phyloP scores from a whole-genome alignment of 2,888 invertebrate genomes.

The Dione juno region DNA sequence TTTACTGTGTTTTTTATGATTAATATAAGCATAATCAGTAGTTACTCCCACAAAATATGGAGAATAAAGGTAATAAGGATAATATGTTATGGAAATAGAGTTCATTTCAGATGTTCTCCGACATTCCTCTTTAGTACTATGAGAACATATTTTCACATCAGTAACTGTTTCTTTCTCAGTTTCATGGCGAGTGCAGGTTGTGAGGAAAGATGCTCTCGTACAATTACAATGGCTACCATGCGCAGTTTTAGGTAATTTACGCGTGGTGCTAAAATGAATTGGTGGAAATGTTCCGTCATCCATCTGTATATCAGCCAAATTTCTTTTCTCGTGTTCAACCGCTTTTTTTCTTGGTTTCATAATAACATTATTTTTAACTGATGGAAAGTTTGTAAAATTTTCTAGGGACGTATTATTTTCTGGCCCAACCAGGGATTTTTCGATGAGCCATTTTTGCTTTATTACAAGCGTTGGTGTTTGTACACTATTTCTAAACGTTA shows the following conservation, averaged over 20 bases:
- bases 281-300: constrained; percentile 64
- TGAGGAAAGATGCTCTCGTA: constrained; percentile 47
- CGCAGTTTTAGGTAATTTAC: constrained; percentile 22
- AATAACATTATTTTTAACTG: constrained; percentile 25
- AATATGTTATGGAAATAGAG: constrained; percentile 40
- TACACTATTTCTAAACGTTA: constrained; percentile 50
- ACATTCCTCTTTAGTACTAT: constrained; percentile 45
- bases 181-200: constrained; percentile 48
- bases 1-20: constrained; percentile 52
- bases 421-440: constrained; percentile 50
- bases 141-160: constrained; percentile 46
- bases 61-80: constrained; percentile 56
- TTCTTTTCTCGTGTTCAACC: constrained; percentile 24
- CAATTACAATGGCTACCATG: constrained; percentile 53
- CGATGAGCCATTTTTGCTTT: constrained; percentile 65
- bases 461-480: constrained; percentile 61
- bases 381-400: constrained; percentile 21
- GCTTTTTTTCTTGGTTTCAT: constrained; percentile 31
- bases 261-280: constrained; percentile 14
- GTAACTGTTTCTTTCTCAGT: constrained; percentile 43
- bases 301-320: constrained; percentile 48
- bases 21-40: constrained; percentile 44
- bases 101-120: constrained; percentile 46
- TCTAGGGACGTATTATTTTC: constrained; percentile 32
- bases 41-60: constrained; percentile 52